Conservation (phyloP, 2,888 invertebrate genomes). For the Aphidius colemani region DNA sequence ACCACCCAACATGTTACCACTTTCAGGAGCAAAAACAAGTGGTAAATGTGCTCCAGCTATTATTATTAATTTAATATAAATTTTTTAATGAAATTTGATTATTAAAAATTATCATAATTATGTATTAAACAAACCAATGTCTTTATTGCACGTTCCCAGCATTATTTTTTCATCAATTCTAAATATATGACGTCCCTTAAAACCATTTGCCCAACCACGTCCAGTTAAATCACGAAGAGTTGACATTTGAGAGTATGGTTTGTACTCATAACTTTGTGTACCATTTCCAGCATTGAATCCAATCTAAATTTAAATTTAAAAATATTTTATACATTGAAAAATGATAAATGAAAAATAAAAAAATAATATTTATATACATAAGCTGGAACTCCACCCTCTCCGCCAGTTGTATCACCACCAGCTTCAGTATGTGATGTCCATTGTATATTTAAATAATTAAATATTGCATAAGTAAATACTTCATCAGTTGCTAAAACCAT, state of each 20-base stretch:
- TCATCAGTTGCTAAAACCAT: constrained; percentile 90
- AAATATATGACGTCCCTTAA: constrained; percentile 91
- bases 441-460: constrained; percentile 88
- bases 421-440: constrained; percentile 94
- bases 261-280: constrained; percentile 85
- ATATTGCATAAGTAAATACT: constrained; percentile 91
- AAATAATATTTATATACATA: constrained; percentile 63
- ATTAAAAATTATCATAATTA: neutral
- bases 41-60: constrained; percentile 81
- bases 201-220: constrained; percentile 85
- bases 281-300: constrained; percentile 98
- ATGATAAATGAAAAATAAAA: neutral
- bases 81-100: neutral
- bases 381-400: constrained; percentile 86
- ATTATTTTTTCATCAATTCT: constrained; percentile 93
- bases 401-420: constrained; percentile 84
- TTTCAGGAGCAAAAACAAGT: constrained; percentile 89
- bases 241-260: constrained; percentile 86
- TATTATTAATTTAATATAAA: constrained; percentile 23
- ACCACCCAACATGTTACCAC: constrained; percentile 97
- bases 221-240: constrained; percentile 82
- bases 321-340: neutral
- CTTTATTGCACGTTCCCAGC: constrained; percentile 90
- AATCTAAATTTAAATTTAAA: constrained; percentile 64
- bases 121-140: constrained; percentile 69